These are phyloP conservation scores for Rhodeus uyekii DNA, from an alignment of 2,797 vertebrate genomes.

Conservation along the genomic window DNA sequence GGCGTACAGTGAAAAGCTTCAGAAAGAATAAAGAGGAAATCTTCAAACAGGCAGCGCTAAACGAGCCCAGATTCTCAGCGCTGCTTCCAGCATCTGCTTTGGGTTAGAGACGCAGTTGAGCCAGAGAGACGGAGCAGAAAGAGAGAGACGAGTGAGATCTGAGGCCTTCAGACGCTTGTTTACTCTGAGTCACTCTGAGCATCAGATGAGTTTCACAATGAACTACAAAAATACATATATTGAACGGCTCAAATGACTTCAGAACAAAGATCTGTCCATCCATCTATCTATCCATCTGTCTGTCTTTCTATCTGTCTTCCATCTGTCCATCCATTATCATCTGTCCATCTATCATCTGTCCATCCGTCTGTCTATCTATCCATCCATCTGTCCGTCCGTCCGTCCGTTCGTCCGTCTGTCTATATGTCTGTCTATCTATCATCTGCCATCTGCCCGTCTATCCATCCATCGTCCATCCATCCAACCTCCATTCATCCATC, in stretches of 20 bases:
- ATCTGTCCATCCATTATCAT: too few relatives aligned
- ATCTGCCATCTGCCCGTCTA: fast-evolving
- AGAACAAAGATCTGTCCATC: too few relatives aligned
- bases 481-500: too few relatives aligned
- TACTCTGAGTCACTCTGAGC: background rate
- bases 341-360: too few relatives aligned
- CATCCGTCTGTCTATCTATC: too few relatives aligned
- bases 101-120: conserved; percentile 77
- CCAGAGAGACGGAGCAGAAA: conserved; percentile 58
- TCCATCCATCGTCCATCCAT: too few relatives aligned
- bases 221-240: background rate
- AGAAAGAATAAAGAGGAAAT: conserved; percentile 77
- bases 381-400: fast-evolving
- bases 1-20: conserved; percentile 77
- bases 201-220: background rate
- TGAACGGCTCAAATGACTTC: too few relatives aligned
- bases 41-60: conserved; percentile 83
- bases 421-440: too few relatives aligned
- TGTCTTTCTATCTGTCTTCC: too few relatives aligned
- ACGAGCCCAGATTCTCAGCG: conserved; percentile 90
- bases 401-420: too few relatives aligned
- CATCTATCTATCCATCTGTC: too few relatives aligned
- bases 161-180: background rate
- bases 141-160: background rate
- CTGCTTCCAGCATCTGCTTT: conserved; percentile 88